Conservation (phyloP, 2,888 invertebrate genomes). For the Linnaemya vulpina region DNA sequence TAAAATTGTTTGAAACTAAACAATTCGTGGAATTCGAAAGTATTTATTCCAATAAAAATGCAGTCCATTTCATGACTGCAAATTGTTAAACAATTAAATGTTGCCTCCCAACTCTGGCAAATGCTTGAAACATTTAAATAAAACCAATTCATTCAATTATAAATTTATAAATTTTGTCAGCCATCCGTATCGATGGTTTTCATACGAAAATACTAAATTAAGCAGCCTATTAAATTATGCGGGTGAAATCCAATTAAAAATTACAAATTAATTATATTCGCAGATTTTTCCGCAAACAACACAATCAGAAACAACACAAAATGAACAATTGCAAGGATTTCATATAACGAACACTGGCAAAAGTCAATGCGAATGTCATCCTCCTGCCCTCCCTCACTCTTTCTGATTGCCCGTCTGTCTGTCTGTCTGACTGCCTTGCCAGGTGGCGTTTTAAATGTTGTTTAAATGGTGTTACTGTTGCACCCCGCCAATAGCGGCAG, state of each 20-base stretch:
- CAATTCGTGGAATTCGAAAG: no score
- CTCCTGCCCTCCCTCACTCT: no score
- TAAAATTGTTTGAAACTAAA: no score
- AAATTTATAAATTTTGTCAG: not conserved
- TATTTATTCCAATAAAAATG: no score
- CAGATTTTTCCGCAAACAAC: slow-evolving; percentile 18
- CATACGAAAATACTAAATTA: slow-evolving; percentile 34
- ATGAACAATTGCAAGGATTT: not conserved
- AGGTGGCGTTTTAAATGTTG: slow-evolving; percentile 16
- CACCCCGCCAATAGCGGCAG: not conserved
- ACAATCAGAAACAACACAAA: not conserved
- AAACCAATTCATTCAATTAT: not conserved
- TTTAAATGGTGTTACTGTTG: slow-evolving; percentile 15
- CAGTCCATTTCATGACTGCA: not conserved
- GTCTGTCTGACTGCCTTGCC: not conserved
- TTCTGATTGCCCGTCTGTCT: not conserved
- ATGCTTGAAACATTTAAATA: not conserved
- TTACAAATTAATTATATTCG: slow-evolving; percentile 62
- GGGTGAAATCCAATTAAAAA: slow-evolving; percentile 65
- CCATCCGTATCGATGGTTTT: slow-evolving; percentile 7
- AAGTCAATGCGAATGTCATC: not conserved
- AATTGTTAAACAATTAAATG: not conserved
- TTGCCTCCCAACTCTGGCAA: not conserved
- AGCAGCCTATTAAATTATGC: slow-evolving; percentile 57
- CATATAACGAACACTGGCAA: not conserved